Base-by-base conservation (phyloP, 1,140 invertebrate species). In the Trachymyrmex septentrionalis region DNA sequence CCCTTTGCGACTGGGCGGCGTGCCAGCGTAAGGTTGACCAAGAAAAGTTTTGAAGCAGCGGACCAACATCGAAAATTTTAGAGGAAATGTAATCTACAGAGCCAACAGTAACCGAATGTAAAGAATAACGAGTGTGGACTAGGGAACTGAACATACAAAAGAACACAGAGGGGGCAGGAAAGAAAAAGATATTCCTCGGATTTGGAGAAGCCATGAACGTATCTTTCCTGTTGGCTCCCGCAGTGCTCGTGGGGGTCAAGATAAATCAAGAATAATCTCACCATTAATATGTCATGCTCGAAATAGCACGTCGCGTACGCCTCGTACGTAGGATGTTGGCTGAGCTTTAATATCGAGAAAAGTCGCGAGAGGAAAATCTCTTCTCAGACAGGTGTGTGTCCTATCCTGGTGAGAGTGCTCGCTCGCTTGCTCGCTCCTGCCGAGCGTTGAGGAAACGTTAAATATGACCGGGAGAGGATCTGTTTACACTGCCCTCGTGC, bases 401-500 rank as follows among this genome's bases (percentile, higher is more conserved):
- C 64, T 59, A 66, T 69, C 61, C 61, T 44, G 67, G 57, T 14
- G 82, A 81, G 80, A 14, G 61, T 73, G 67, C 72, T 85, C 80
- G 10, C 38, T 77, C 59, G 10, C 16, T 85, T 72, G 10, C 38
- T 77, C 53, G 10, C 16, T 80, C 55, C 61, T 48, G 71, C 30
- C 48, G 55, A 67, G 61, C 78, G 19, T 53, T 48, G 55, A 71
- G 85, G 48, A 87, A 92, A 90, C 80, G 76, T 91, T 92, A 91
- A 91, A 88, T 88, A 90, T 90, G 88, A 44, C 86, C 76, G 84
- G 80, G 57, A 57, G 86, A 91, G 80, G 90, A 90, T 88, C 76
- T 90, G 91, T 92, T 92, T 90, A 87, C 90, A 75, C 69, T 90
- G 76, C 57, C 84, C 76, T 84, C 72, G 86, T 90, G 77, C 67